Evolutionary conservation across 2,113 vertebrate species (phyloP), one percentile per base, ranked within the genome.

Genomic region (Hippocampus zosterae): DNA sequence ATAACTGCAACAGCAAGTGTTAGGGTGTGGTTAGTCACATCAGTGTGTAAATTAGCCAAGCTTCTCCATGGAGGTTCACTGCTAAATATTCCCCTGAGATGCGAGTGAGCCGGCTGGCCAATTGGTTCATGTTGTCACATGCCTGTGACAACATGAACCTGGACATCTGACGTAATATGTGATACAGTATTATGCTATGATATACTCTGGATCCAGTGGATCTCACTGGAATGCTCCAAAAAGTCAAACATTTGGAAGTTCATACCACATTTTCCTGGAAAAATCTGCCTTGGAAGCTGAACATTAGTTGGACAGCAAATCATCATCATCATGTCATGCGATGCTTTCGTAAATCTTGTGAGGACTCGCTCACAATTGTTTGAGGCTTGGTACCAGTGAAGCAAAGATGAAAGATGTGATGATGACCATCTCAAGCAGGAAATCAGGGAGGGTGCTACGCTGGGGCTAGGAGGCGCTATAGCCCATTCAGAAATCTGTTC

Each of bases 81-180:
- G 90, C 67, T 78, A 90, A 90, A 92, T 89, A 59, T 80, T 73
- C 79, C 76, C 37, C 62, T 61, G 46, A 69, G 52, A 70, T 75
- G 81, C 81, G 85, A 89, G 86, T 80, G 74, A 79, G 63, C 19
- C 27, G 23, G 50, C 41, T 52, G 52, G 53, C 72, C 25, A 65
- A 11, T 12, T 10, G 33, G 13, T n/a, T 75, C 37, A 70, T 44
- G 16, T 41, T 53, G 29, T 70, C 18, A 13, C 10, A 5, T 67
- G 13, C 2, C 37, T 57, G 25, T 67, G 6, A 41, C 42, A n/a
- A n/a, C 2, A 0, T 3, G n/a, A 64, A 60, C 25, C 5, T 56
- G 50, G 7, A 59, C 41, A 5, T 10, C 71, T 46, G 25, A 63
- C 13, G 53, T 7, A 53, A 53, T 21, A 6, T 41, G 41, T n/a